These are phyloP conservation scores for Eupeodes corollae DNA, from an alignment of 1,140 invertebrate genomes.

Conservation along the genomic window DNA sequence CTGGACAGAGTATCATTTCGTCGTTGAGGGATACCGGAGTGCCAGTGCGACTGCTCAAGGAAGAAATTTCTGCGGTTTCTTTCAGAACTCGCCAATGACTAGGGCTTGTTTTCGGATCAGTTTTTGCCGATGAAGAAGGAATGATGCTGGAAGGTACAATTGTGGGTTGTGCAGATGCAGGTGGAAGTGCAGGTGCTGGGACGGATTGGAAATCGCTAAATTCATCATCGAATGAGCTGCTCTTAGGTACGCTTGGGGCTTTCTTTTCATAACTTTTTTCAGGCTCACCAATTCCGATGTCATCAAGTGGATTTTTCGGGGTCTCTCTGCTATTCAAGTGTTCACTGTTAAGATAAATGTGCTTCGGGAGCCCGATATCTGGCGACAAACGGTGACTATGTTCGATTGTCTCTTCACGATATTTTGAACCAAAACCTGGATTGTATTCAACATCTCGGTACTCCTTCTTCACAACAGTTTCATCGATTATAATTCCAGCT, in stretches of 20 bases:
- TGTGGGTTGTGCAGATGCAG: neutral
- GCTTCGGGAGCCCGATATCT: no score
- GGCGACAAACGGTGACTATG: no score
- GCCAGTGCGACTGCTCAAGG: neutral
- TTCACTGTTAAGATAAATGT: no score
- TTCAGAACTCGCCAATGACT: neutral
- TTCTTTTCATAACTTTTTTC: neutral
- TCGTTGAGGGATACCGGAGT: conserved; percentile 5
- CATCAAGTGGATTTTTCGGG: no score
- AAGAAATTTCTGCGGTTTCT: neutral
- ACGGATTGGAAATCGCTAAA: conserved; percentile 35
- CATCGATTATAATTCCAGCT: conserved; percentile 34
- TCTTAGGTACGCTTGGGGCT: neutral
- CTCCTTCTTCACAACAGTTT: conserved; percentile 35
- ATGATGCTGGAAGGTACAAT: neutral
- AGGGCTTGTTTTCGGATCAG: conserved; percentile 7
- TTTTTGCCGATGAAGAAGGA: neutral
- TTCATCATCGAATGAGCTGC: conserved; percentile 19
- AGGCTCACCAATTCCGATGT: neutral
- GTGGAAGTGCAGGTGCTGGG: conserved; percentile 6
- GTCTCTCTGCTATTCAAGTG: no score
- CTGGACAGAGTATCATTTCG: conserved; percentile 31
- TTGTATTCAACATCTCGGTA: conserved; percentile 37
- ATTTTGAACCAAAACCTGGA: conserved; percentile 12
- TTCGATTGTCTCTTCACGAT: no score